Evolutionary conservation across 2,888 invertebrate species (phyloP).

Genomic region (Parasteatoda lunata): DNA sequence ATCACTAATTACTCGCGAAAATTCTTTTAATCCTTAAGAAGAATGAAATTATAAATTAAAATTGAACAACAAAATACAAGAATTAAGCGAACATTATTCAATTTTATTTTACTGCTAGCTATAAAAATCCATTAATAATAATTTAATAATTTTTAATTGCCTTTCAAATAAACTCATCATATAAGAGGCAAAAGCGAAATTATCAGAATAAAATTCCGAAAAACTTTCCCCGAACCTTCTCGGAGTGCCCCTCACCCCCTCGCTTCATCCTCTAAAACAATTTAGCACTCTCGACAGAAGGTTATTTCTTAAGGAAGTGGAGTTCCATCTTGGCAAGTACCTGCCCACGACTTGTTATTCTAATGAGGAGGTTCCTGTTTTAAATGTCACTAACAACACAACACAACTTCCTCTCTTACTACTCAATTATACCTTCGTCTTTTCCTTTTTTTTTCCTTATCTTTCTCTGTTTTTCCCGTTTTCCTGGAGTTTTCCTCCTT

Average conservation of each 20-base stretch:
- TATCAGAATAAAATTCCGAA: too few species aligned
- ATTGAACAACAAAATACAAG: too few species aligned
- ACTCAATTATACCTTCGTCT: constrained; percentile 62
- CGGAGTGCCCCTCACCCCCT: background rate
- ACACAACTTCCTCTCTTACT: constrained; percentile 20
- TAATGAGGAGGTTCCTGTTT: constrained; percentile 62
- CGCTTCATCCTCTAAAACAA: constrained; percentile 6
- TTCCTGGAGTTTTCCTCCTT: constrained; percentile 1
- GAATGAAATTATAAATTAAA: too few species aligned
- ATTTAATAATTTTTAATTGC: too few species aligned
- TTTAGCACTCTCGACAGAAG: constrained; percentile 33
- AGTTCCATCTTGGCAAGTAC: constrained; percentile 9
- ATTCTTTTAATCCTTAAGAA: too few species aligned
- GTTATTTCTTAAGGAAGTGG: constrained; percentile 17
- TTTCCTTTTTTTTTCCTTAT: background rate
- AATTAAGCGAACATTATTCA: too few species aligned
- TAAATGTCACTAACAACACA: constrained; percentile 67
- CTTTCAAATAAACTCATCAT: too few species aligned
- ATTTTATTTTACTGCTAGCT: too few species aligned
- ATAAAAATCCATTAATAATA: too few species aligned
- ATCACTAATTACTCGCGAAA: too few species aligned
- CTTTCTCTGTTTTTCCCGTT: constrained; percentile 26
- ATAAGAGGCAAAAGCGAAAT: too few species aligned
- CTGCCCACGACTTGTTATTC: constrained; percentile 60
- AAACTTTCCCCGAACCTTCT: background rate